Conservation (phyloP, 2,113 vertebrate genomes). For the Muntiacus reevesi region DNA sequence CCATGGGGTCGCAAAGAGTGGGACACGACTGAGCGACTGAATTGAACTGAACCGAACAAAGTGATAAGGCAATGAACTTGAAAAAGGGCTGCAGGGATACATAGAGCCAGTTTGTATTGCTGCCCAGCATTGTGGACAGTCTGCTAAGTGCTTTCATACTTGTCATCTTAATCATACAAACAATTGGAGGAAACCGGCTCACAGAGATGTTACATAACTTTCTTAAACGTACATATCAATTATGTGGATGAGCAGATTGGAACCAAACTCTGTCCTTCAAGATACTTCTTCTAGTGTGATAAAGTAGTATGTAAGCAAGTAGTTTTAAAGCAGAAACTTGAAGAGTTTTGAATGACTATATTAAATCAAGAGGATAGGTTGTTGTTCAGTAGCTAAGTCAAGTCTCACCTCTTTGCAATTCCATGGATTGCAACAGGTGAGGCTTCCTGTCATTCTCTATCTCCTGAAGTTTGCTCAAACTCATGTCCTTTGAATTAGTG, state of each 20-base stretch:
- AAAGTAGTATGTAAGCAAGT: not conserved
- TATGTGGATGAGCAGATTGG: not conserved
- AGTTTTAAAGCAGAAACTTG: not conserved
- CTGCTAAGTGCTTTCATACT: not conserved
- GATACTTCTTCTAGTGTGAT: not conserved
- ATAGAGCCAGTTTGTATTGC: not conserved
- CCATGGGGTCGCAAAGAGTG: not conserved
- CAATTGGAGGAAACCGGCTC: not conserved
- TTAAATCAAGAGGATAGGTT: not conserved
- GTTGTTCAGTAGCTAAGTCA: not conserved
- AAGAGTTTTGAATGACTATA: not conserved
- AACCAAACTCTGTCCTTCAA: not conserved
- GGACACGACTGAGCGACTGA: not conserved
- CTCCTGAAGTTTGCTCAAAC: not conserved
- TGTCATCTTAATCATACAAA: not conserved
- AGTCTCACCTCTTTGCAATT: not conserved
- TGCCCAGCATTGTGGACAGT: accelerated
- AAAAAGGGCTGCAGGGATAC: not conserved
- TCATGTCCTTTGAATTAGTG: not conserved
- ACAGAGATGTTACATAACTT: not conserved
- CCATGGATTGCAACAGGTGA: not conserved
- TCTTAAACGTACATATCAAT: not conserved
- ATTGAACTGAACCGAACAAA: not conserved
- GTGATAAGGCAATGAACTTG: not conserved
- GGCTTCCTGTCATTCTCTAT: not conserved